phyloP scores from a whole-genome alignment of 1,140 invertebrate genomes.

The Marisa cornuarietis region DNA sequence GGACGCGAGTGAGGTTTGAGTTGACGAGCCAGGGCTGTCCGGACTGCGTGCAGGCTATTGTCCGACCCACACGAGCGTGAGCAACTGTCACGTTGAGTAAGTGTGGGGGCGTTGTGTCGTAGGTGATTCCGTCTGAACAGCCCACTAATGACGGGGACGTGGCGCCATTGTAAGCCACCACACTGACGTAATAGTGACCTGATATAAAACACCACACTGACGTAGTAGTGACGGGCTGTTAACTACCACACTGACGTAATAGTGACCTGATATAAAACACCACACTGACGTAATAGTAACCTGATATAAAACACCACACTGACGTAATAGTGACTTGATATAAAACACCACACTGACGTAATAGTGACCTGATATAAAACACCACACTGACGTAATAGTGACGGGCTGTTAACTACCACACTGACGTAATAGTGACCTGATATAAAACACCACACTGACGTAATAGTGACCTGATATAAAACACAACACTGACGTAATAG shows the following conservation, averaged over 20 bases:
- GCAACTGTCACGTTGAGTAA: slow-evolving; percentile 31
- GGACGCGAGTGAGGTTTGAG: slow-evolving; percentile 24
- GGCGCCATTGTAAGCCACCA: slow-evolving; percentile 47
- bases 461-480: neutral
- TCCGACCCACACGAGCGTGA: slow-evolving; percentile 17
- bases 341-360: too few species aligned
- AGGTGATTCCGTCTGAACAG: slow-evolving; percentile 44
- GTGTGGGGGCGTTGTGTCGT: slow-evolving; percentile 36
- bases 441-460: neutral
- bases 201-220: neutral
- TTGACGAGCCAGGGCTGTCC: slow-evolving; percentile 32
- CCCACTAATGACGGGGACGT: slow-evolving; percentile 33
- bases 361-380: too few species aligned
- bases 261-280: too few species aligned
- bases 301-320: too few species aligned
- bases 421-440: slow-evolving; percentile 24
- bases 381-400: too few species aligned
- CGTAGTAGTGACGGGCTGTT: neutral
- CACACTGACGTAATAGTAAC: too few species aligned
- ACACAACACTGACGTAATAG: neutral
- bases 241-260: too few species aligned
- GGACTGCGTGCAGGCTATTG: slow-evolving; percentile 26
- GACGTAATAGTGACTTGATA: too few species aligned
- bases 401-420: too few species aligned
- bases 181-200: slow-evolving; percentile 29